Evolutionary conservation across 1,140 invertebrate species (phyloP).

Genomic region (Anoplolepis gracilipes): DNA sequence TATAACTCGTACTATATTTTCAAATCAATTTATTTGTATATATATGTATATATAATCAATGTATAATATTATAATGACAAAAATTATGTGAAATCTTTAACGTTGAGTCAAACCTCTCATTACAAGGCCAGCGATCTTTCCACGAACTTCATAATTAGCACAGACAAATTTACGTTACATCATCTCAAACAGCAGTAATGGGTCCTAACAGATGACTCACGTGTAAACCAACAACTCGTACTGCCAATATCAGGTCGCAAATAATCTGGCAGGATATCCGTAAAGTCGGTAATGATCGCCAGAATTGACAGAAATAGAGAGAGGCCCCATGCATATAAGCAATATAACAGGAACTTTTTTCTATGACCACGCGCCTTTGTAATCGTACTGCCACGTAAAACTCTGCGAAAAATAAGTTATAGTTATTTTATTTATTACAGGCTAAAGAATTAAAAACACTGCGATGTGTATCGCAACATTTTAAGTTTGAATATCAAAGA

Average conservation of each 20-base stretch:
- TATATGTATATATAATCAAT: no score
- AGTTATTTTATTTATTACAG: neutral
- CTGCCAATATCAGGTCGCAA: slow-evolving; percentile 70
- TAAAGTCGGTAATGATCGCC: slow-evolving; percentile 51
- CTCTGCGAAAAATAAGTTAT: slow-evolving; percentile 61
- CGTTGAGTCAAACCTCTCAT: neutral
- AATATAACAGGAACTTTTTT: slow-evolving; percentile 78
- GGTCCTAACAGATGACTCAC: slow-evolving; percentile 69
- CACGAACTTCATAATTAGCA: neutral
- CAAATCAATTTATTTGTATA: neutral
- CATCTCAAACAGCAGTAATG: slow-evolving; percentile 28
- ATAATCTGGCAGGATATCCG: slow-evolving; percentile 35
- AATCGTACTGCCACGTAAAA: slow-evolving; percentile 60
- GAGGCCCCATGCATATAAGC: slow-evolving; percentile 80
- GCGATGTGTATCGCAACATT: no score
- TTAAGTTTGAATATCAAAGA: neutral
- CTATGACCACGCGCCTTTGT: slow-evolving; percentile 46
- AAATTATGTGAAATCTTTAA: neutral
- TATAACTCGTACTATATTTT: neutral
- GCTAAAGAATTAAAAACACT: no score
- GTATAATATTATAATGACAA: slow-evolving; percentile 29
- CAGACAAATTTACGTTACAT: slow-evolving; percentile 33
- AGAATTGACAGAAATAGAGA: slow-evolving; percentile 71
- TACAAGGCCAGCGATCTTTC: neutral
- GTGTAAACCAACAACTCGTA: slow-evolving; percentile 75